phyloP scores from a whole-genome alignment of 2,888 invertebrate genomes.

The Nysson spinosus region DNA sequence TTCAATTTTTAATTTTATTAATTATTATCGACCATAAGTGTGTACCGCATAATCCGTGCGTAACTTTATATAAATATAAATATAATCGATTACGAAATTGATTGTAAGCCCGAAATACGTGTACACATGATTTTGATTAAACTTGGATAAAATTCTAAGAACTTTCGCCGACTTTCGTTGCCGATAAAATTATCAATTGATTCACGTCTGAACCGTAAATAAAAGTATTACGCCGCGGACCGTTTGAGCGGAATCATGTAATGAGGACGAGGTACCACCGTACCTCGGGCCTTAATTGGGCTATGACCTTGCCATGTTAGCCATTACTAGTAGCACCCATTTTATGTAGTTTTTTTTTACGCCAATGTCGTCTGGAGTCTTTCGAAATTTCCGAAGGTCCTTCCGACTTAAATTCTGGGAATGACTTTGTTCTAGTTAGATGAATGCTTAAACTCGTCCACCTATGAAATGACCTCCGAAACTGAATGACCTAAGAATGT shows the following conservation, averaged over 20 bases:
- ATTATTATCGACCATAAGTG: no score
- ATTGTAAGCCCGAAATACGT: no score
- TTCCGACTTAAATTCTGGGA: not conserved
- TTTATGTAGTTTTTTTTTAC: conserved; percentile 2
- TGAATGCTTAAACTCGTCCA: no score
- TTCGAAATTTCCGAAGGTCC: conserved; percentile 10
- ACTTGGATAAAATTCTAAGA: no score
- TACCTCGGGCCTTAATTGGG: conserved; percentile 43
- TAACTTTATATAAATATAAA: no score
- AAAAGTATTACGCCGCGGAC: conserved; percentile 20
- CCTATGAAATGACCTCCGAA: no score
- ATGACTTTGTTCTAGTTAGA: not conserved
- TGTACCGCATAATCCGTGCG: no score
- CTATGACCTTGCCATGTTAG: conserved; percentile 39
- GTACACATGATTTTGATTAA: no score
- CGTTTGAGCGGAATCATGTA: conserved; percentile 27
- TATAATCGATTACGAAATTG: no score
- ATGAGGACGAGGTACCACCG: conserved; percentile 33
- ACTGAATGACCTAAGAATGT: no score
- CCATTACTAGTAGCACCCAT: conserved; percentile 3
- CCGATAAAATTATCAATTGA: conserved; percentile 26
- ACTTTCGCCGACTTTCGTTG: no score
- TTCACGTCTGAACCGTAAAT: conserved; percentile 20
- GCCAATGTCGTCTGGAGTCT: conserved; percentile 16
- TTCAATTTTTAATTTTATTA: no score